phyloP scores from a whole-genome alignment of 2,113 vertebrate species.

The Tenebrosternarchus preto region DNA sequence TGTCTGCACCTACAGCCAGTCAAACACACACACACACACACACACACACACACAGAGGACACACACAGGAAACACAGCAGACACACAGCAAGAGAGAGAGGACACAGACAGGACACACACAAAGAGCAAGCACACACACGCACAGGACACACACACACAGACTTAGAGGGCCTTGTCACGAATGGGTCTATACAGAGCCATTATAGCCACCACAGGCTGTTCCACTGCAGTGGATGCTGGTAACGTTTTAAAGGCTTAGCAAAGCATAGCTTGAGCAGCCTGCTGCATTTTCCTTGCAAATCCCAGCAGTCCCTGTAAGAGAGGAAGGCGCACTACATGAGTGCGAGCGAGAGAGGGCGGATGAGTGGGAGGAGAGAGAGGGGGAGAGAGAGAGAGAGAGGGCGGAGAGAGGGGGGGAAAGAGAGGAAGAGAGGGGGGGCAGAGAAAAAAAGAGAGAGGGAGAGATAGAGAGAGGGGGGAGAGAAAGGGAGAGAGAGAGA shows the following conservation, averaged over 20 bases:
- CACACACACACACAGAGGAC: neutral
- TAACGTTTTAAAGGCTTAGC: neutral
- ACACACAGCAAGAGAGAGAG: too few relatives aligned
- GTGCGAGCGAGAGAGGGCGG: neutral
- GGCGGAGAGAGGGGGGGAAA: neutral
- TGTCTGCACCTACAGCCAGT: neutral
- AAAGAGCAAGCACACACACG: neutral
- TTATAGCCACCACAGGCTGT: neutral
- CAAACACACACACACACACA: neutral
- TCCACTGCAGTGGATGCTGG: neutral
- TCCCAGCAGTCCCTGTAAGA: neutral
- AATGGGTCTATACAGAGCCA: neutral
- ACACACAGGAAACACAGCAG: neutral
- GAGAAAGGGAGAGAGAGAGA: constrained; percentile 58
- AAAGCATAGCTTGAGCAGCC: neutral
- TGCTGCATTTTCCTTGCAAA: neutral
- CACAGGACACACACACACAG: neutral
- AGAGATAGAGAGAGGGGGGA: neutral
- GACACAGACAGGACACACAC: neutral
- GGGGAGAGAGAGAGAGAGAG: neutral
- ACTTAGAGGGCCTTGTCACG: neutral
- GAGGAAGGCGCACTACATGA: neutral
- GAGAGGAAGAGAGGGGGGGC: neutral
- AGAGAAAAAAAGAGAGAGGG: neutral
- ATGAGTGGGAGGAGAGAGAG: neutral